Percentiles rank a stretch among this genome's conserved stretches.
Conservation (phyloP, 2,888 invertebrate genomes). For the Lepidochrysops patricia region DNA sequence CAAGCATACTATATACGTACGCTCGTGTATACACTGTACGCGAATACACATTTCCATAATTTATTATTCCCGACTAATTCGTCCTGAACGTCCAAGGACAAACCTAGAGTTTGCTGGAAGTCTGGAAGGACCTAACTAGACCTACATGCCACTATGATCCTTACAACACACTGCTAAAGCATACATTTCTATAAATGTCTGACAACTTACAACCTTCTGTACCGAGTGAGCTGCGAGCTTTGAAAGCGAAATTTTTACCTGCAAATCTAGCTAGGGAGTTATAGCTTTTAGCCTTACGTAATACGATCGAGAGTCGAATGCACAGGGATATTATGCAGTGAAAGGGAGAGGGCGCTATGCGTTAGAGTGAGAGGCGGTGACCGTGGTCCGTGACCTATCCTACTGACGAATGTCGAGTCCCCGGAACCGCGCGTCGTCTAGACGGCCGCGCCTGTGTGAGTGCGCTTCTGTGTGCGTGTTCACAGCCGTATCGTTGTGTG, state of each 20-base stretch:
- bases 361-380: constrained; percentile 43
- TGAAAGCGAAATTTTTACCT: constrained; percentile 73
- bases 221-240: constrained; percentile 35
- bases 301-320: constrained; percentile 34
- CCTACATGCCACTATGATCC: constrained; percentile 25
- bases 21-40: constrained; percentile 24
- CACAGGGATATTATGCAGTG: constrained; percentile 16
- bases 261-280: constrained; percentile 24
- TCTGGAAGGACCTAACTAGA: constrained; percentile 47
- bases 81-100: constrained; percentile 67
- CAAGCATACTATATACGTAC: constrained; percentile 17
- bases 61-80: constrained; percentile 73
- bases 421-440: constrained; percentile 70
- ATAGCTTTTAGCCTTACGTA: constrained; percentile 18
- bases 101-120: constrained; percentile 43
- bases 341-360: constrained; percentile 29
- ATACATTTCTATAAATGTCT: constrained; percentile 21
- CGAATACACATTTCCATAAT: constrained; percentile 62
- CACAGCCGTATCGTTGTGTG: constrained; percentile 15
- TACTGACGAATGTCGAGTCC: constrained; percentile 72
- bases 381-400: constrained; percentile 73
- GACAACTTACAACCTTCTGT: constrained; percentile 37
- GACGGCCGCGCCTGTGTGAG: constrained; percentile 47
- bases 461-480: constrained; percentile 30
- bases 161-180: constrained; percentile 20